phyloP scores from a whole-genome alignment of 2,113 vertebrate species.

The Mustelus asterias region DNA sequence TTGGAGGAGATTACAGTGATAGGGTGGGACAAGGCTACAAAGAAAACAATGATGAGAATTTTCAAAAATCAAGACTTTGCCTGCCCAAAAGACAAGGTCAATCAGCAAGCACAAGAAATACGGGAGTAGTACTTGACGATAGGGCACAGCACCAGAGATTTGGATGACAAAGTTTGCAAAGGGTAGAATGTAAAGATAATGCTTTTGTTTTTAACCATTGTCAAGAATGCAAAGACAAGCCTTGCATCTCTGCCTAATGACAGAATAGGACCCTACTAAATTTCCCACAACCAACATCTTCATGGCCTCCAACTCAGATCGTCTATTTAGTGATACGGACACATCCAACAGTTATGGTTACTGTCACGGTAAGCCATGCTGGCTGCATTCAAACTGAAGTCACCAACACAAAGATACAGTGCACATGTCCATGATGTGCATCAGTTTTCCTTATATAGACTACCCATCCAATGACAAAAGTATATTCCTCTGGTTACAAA shows the following conservation, averaged over 20 bases:
- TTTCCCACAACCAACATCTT: not conserved
- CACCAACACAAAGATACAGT: not conserved
- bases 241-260: not conserved
- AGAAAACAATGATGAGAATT: not conserved
- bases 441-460: not conserved
- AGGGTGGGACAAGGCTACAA: not conserved
- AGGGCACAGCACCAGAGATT: not conserved
- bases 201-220: not conserved
- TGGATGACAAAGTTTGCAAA: not conserved
- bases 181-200: not conserved
- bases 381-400: not conserved
- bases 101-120: not conserved
- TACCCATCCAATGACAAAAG: not conserved
- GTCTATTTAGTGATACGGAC: not conserved
- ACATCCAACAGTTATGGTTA: not conserved
- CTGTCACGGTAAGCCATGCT: not conserved
- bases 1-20: not conserved
- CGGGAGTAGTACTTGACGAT: not conserved
- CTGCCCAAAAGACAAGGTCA: not conserved
- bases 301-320: not conserved
- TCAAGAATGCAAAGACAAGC: not conserved
- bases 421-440: not conserved
- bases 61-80: not conserved
- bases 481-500: not conserved
- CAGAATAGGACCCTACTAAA: not conserved